Evolutionary conservation across 2,888 invertebrate species (phyloP).

Genomic region (Apotomis turbidana): DNA sequence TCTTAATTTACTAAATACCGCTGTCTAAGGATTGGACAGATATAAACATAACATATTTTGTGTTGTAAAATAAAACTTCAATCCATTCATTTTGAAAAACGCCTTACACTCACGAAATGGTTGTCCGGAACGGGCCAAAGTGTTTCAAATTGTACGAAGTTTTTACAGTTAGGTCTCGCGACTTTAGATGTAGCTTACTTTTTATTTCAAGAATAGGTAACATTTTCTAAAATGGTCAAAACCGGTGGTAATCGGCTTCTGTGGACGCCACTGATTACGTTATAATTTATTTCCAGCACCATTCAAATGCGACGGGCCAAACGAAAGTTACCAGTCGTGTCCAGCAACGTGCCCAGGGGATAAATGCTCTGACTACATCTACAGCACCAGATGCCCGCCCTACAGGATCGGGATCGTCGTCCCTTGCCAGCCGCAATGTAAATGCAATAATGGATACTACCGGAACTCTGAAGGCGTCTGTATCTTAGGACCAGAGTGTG

Average conservation of each 20-base stretch:
- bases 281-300: not conserved
- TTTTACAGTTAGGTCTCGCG: accelerated
- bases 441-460: slow-evolving; percentile 37
- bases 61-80: too few species aligned
- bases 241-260: too few species aligned
- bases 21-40: too few species aligned
- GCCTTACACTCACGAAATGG: too few species aligned
- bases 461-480: slow-evolving; percentile 11
- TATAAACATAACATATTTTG: too few species aligned
- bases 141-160: too few species aligned
- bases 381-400: slow-evolving; percentile 4
- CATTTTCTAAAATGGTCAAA: too few species aligned
- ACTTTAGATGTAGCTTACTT: too few species aligned
- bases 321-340: slow-evolving; percentile 10
- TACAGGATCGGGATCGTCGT: slow-evolving; percentile 18
- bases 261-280: not conserved
- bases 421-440: slow-evolving; percentile 9
- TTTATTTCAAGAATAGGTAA: too few species aligned
- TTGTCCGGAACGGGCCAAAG: too few species aligned
- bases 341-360: slow-evolving; percentile 17
- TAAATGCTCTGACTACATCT: slow-evolving; percentile 13
- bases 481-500: not conserved
- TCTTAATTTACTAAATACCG: too few species aligned
- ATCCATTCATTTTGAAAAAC: too few species aligned
- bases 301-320: slow-evolving; percentile 11